Conservation (phyloP, 2,888 invertebrate species). For the Nipponacmea schrenckii region DNA sequence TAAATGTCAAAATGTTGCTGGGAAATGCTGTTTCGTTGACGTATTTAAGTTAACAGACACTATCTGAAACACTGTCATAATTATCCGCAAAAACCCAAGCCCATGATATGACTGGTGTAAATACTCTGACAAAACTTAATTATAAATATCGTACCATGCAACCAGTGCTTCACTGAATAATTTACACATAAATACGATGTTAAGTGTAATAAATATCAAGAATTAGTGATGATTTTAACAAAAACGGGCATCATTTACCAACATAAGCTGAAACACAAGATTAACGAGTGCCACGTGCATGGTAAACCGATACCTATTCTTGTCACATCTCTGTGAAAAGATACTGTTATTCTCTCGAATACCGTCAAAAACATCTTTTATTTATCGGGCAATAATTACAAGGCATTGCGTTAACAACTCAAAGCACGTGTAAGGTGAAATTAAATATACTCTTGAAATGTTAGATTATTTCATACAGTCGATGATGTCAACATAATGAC, state of each 20-base stretch:
- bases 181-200: too few relatives aligned
- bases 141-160: too few relatives aligned
- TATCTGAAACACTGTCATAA: too few relatives aligned
- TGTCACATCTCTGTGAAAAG: background rate
- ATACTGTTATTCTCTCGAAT: background rate
- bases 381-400: constrained; percentile 1
- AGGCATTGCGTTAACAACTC: background rate
- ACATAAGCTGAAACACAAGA: background rate
- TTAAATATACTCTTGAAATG: background rate
- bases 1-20: too few relatives aligned
- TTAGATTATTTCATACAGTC: background rate
- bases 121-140: too few relatives aligned
- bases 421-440: constrained; percentile 1
- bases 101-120: too few relatives aligned
- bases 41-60: too few relatives aligned
- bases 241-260: background rate
- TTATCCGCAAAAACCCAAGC: too few relatives aligned
- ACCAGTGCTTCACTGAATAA: too few relatives aligned
- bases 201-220: background rate
- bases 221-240: background rate
- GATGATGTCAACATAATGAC: constrained; percentile 7
- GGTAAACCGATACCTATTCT: background rate
- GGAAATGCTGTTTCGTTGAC: too few relatives aligned
- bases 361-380: background rate
- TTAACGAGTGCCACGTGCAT: constrained; percentile 5